Percentiles rank a stretch among this genome's conserved stretches.
phyloP scores from a whole-genome alignment of 1,140 invertebrate species.

The Apis laboriosa region DNA sequence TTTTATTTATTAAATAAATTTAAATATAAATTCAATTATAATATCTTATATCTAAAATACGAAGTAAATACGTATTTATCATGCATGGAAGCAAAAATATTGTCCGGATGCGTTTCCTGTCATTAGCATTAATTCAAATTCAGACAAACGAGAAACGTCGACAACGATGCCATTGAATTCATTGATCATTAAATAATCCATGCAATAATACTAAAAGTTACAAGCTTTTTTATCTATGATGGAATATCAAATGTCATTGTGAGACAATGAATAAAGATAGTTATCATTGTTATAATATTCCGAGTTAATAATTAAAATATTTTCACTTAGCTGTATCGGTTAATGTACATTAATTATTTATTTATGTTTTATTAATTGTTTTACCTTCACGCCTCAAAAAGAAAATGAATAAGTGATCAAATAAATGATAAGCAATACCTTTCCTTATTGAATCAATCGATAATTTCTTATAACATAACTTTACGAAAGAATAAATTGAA shows the following conservation, averaged over 20 bases:
- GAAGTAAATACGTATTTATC: background rate
- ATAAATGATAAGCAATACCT: background rate
- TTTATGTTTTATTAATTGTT: background rate
- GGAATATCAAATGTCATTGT: slow-evolving; percentile 29
- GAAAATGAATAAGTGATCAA: background rate
- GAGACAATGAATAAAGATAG: background rate
- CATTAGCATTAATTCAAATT: slow-evolving; percentile 36
- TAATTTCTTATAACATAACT: background rate
- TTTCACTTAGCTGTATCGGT: too few species aligned
- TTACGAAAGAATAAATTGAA: background rate
- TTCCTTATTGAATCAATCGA: background rate
- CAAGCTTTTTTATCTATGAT: background rate
- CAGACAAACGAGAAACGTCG: background rate
- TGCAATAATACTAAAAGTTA: background rate
- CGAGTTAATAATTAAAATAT: background rate
- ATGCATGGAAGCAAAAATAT: background rate
- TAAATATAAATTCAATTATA: too few species aligned
- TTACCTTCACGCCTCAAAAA: background rate
- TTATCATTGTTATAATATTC: background rate
- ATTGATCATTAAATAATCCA: background rate
- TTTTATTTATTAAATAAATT: too few species aligned
- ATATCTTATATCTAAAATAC: background rate
- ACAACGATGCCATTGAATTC: background rate
- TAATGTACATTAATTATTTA: background rate
- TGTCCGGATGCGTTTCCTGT: slow-evolving; percentile 56